Evolutionary conservation across 2,113 vertebrate species (phyloP).

Genomic region (Nyctereutes procyonoides): DNA sequence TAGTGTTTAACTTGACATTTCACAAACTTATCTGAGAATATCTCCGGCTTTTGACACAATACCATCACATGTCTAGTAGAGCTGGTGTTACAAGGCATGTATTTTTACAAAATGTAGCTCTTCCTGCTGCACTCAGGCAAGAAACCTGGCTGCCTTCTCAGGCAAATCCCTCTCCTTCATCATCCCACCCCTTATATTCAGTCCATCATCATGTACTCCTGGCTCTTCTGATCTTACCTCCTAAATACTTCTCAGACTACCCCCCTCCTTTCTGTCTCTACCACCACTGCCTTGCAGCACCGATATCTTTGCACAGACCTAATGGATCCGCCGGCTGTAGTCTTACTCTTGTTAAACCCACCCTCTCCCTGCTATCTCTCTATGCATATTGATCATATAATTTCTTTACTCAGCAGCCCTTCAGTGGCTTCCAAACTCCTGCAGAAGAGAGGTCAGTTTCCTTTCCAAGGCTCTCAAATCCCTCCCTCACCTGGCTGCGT

Average conservation of each 20-base stretch:
- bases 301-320: neutral
- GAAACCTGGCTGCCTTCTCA: neutral
- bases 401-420: neutral
- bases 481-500: neutral
- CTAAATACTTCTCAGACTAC: neutral
- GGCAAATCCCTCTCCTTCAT: neutral
- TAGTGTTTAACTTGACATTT: neutral
- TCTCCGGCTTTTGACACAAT: neutral
- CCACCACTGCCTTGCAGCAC: neutral
- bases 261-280: neutral
- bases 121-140: neutral
- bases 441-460: neutral
- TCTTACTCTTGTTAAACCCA: neutral
- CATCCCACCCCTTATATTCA: neutral
- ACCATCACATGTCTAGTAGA: neutral
- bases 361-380: neutral
- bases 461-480: neutral
- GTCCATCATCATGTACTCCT: neutral
- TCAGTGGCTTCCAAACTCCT: neutral
- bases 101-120: constrained; percentile 37
- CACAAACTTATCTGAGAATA: neutral
- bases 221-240: neutral
- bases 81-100: neutral
- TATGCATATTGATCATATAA: neutral
- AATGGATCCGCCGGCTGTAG: neutral